These are phyloP conservation scores for Meta bourneti DNA, from an alignment of 2,888 invertebrate genomes.

Conservation along the genomic window DNA sequence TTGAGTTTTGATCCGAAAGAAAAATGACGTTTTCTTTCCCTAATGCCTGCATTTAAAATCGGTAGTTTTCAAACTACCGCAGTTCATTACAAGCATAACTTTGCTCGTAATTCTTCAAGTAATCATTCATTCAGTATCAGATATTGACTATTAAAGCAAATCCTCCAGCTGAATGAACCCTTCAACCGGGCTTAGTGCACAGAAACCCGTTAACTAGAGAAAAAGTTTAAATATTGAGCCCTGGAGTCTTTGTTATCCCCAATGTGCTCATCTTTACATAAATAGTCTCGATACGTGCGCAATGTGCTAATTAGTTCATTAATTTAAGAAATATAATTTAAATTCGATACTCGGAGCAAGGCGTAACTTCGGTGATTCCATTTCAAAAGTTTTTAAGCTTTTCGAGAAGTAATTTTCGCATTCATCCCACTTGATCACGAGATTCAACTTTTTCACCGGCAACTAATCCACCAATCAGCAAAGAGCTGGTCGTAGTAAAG, in stretches of 20 bases:
- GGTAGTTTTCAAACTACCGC: conserved; percentile 11
- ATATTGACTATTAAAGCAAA: conserved; percentile 47
- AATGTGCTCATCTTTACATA: conserved; percentile 55
- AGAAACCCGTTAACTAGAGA: conserved; percentile 31
- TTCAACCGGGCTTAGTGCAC: conserved; percentile 52
- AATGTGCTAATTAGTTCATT: conserved; percentile 75
- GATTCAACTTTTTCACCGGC: conserved; percentile 68
- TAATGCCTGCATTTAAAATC: neutral
- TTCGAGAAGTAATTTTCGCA: conserved; percentile 67
- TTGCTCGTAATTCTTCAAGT: conserved; percentile 35
- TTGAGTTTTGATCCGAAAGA: conserved; percentile 3
- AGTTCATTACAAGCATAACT: conserved; percentile 45
- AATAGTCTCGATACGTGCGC: conserved; percentile 49
- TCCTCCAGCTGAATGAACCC: conserved; percentile 48
- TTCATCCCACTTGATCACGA: conserved; percentile 73
- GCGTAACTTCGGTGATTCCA: conserved; percentile 57
- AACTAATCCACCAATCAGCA: conserved; percentile 75
- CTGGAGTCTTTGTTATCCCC: conserved; percentile 15
- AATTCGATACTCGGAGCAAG: conserved; percentile 55
- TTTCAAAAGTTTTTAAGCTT: conserved; percentile 75
- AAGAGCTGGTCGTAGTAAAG: conserved; percentile 65
- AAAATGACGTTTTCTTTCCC: conserved; percentile 6
- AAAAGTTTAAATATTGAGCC: conserved; percentile 48
- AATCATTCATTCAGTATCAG: conserved; percentile 54
- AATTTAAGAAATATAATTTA: conserved; percentile 75